These are phyloP conservation scores for Coregonus suidteri DNA, from an alignment of 2,797 vertebrate genomes.

Conservation along the genomic window DNA sequence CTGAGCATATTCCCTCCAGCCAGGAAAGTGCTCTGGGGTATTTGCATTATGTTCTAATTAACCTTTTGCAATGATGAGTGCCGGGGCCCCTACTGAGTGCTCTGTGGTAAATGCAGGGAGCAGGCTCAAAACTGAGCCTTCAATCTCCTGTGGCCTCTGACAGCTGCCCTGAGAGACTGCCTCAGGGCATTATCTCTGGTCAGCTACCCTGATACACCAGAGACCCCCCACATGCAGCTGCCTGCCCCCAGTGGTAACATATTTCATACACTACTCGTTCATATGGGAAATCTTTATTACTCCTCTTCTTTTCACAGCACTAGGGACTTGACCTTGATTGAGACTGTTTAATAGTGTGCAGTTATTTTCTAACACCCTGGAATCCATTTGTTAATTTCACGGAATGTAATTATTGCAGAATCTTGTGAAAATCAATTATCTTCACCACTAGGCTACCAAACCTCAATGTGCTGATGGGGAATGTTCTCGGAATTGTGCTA, in stretches of 20 bases:
- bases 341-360: constrained; percentile 30
- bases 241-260: constrained; percentile 47
- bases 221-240: constrained; percentile 41
- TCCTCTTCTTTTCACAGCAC: constrained; percentile 43
- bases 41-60: constrained; percentile 67
- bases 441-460: constrained; percentile 39
- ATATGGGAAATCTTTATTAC: constrained; percentile 59
- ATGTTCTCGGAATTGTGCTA: constrained; percentile 10
- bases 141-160: constrained; percentile 32
- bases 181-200: constrained; percentile 38
- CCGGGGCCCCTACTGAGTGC: constrained; percentile 51
- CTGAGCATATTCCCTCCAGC: constrained; percentile 46
- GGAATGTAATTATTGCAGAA: constrained; percentile 62
- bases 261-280: constrained; percentile 46
- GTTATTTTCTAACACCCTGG: constrained; percentile 45
- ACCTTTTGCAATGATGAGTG: constrained; percentile 67
- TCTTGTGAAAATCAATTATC: constrained; percentile 64
- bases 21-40: constrained; percentile 37
- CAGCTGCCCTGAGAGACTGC: constrained; percentile 25
- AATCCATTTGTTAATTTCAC: constrained; percentile 58
- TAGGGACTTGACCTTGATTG: constrained; percentile 58
- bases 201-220: constrained; percentile 34
- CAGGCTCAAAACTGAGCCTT: constrained; percentile 47
- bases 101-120: constrained; percentile 51
- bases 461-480: constrained; percentile 21